Evolutionary conservation across 2,113 vertebrate genomes (phyloP), one percentile per base, ranked within the genome.

Genomic region (Arvicanthis niloticus): DNA sequence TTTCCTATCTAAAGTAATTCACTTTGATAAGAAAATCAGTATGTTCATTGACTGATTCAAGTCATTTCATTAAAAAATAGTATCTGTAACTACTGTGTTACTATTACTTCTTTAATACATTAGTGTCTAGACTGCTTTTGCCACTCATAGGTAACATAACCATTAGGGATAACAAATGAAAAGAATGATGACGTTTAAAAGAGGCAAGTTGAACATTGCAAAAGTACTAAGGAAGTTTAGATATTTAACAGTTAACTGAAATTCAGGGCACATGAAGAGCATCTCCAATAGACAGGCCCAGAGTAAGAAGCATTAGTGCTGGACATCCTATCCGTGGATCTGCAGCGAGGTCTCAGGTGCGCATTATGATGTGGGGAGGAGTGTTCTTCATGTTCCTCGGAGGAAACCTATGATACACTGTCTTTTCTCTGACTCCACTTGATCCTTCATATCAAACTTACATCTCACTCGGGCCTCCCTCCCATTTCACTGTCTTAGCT

Each of bases 11-110:
- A 37, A 92, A 42, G 51, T 87, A 67, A 80, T 81, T 91, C 3
- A 89, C 87, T 84, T 81, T 51, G 4, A 94, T 42, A 15, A 40
- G 42, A 73, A 29, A 75, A 77, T 15, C 91, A 40, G 24, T 45
- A 75, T 58, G 26, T 42, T 70, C 70, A 80, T 58, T 13, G 19
- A 24, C n/a, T 53, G 26, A 40, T 56, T 37, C 13, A 93, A 2
- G 19, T 22, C 16, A 65, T 42, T 73, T 92, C 53, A 45, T 31
- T 91, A 8, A 19, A 89, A 96, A 97, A 62, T 65, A 60, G 65
- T 40, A 10, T n/a, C 16, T 45, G 65, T 87, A 16, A 51, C 48
- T 77, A n/a, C 77, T 70, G 60, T 29, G 65, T 53, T 72, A 31
- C 12, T 29, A 1, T 48, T 85, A 56, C 9, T 85, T 75, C 2